Conservation (phyloP, 1,140 invertebrate species). For the Hypothenemus hampei region DNA sequence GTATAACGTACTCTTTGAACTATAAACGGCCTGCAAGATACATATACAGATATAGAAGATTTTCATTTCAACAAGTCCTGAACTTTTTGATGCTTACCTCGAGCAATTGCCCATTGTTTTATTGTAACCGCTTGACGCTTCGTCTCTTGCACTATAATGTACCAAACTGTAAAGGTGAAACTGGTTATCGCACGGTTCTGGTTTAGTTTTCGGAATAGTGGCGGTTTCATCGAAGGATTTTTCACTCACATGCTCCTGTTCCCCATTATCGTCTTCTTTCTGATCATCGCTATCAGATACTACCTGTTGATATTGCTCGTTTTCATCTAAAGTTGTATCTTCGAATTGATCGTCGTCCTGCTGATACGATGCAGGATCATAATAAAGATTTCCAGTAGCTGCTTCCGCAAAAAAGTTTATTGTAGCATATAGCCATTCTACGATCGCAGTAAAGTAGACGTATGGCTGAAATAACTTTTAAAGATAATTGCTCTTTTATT, state of each 20-base stretch:
- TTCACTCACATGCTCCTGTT: slow-evolving; percentile 3
- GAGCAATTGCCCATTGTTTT: slow-evolving; percentile 40
- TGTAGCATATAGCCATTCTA: slow-evolving; percentile 26
- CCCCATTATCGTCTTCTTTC: slow-evolving; percentile 32
- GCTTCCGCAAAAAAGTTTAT: slow-evolving; percentile 22
- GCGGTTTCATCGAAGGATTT: slow-evolving; percentile 25
- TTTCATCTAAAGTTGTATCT: background rate
- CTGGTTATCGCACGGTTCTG: slow-evolving; percentile 73
- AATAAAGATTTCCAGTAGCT: slow-evolving; percentile 21
- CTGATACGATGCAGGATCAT: slow-evolving; percentile 16
- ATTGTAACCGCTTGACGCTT: slow-evolving; percentile 38
- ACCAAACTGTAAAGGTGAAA: slow-evolving; percentile 50
- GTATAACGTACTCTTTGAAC: slow-evolving; percentile 75
- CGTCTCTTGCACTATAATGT: slow-evolving; percentile 38
- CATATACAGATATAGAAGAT: slow-evolving; percentile 1
- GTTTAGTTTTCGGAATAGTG: slow-evolving; percentile 61
- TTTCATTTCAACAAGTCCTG: too few relatives aligned
- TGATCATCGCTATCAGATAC: slow-evolving; percentile 19
- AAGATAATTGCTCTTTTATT: background rate
- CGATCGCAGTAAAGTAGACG: slow-evolving; percentile 26
- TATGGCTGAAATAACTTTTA: slow-evolving; percentile 25
- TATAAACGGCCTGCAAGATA: slow-evolving; percentile 65
- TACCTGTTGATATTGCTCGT: slow-evolving; percentile 1
- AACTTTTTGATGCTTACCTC: slow-evolving; percentile 22
- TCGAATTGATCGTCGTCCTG: slow-evolving; percentile 5